A percentile compares a stretch with the other conserved stretches of the same genome.
Conservation (phyloP, 2,113 vertebrate species). For the Myrmecobius fasciatus region DNA sequence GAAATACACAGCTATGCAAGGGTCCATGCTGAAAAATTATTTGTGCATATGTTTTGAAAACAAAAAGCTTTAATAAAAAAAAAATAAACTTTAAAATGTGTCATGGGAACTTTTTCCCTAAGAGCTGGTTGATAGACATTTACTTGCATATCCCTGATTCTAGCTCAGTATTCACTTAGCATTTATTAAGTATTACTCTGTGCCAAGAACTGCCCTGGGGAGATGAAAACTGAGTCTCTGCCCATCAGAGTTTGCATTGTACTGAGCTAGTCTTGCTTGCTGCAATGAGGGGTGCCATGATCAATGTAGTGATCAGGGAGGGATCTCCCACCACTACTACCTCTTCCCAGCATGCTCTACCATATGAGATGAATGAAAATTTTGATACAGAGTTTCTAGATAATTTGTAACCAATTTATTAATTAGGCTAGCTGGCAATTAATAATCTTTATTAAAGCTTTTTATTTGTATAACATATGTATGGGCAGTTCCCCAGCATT, state of each 20-base stretch:
- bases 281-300: not conserved
- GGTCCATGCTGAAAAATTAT: no score
- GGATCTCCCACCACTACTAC: not conserved
- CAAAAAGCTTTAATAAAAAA: no score
- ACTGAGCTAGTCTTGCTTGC: not conserved
- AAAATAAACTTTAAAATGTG: not conserved
- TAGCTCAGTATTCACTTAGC: not conserved
- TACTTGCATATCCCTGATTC: not conserved
- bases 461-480: no score
- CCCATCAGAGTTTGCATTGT: no score
- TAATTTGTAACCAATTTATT: no score
- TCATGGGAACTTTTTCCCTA: not conserved
- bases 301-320: not conserved
- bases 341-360: not conserved
- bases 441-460: no score
- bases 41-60: no score
- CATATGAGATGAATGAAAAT: no score
- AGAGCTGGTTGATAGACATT: not conserved
- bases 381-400: no score
- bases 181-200: not conserved
- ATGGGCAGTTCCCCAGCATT: no score
- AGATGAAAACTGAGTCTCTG: not conserved
- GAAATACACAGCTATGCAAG: no score
- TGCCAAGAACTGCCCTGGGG: not conserved
- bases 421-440: no score